Conservation (phyloP, 2,888 invertebrate genomes). For the Glaucopsyche alexis region DNA sequence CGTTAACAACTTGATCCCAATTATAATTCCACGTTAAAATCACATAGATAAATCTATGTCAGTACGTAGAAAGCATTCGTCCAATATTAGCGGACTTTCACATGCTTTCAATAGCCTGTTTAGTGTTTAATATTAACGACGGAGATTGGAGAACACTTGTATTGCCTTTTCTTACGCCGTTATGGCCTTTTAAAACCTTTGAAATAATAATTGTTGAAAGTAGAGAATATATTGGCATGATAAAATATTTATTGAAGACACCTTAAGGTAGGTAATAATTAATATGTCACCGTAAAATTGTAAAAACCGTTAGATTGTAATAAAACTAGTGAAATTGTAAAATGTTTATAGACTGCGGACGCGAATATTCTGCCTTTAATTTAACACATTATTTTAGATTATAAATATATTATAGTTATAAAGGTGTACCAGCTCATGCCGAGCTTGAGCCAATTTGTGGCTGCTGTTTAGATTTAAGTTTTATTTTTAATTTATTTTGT, state of each 20-base stretch:
- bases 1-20: not conserved
- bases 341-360: no score
- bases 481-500: no score
- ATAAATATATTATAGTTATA: no score
- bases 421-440: no score
- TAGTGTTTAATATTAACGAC: slow-evolving; percentile 13
- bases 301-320: no score
- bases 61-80: slow-evolving; percentile 18
- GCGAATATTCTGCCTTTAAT: no score
- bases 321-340: no score
- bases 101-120: slow-evolving; percentile 9
- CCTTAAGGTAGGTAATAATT: not conserved
- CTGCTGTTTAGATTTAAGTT: no score
- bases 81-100: slow-evolving; percentile 22
- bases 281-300: no score
- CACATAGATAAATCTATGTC: slow-evolving; percentile 19
- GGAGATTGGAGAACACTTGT: not conserved
- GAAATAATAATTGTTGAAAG: not conserved
- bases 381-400: no score
- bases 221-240: not conserved
- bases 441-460: no score
- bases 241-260: not conserved
- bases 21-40: not conserved
- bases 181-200: not conserved
- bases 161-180: slow-evolving; percentile 4